Evolutionary conservation across 2,888 invertebrate species (phyloP), one percentile per base, ranked within the genome.

Genomic region (Polyploca ridens): DNA sequence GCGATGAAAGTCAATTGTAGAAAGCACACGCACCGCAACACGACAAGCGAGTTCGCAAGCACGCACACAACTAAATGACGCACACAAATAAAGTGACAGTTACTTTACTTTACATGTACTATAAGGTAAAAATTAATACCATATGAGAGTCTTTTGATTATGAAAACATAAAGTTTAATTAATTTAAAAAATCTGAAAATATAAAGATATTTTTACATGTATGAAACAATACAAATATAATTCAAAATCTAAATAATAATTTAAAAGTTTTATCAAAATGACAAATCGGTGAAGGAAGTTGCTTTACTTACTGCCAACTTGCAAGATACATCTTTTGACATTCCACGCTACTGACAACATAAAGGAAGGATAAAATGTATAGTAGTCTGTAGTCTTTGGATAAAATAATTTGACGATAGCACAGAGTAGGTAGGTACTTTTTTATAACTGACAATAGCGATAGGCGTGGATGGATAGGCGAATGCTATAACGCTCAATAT

Each of bases 1-100:
- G 91, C 91, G 92, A 90, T 88, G 93, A 93, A 91, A 93, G 91
- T 92, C 89, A 91, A 91, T 90, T 89, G 91, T 82, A 86, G 91
- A 90, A 89, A 90, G 90, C 88, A 90, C 91, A 92, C 89, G 91
- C 85, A 90, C 90, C 85, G 88, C 89, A 87, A 91, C 90, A 90
- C 91, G 90, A 91, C 91, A 88, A 91, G 87, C 90, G 84, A 90
- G 86, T 87, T 86, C 90, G 87, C 86, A 84, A 77, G 81, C 87
- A 91, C 90, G 84, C 90, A 90, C 87, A 88, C 86, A 84, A 90
- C 90, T 89, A 81, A 79, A 70, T 70, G 59, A 60, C n/a, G 59
- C 33, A 33, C 33, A 33, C 38, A 68, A 71, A 70, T 71, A 65
- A 71, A 58, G 71, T 72, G 70, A 81, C 77, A 72, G 66, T 75